phyloP scores from a whole-genome alignment of 2,888 invertebrate genomes.

The Hartigia nigra region DNA sequence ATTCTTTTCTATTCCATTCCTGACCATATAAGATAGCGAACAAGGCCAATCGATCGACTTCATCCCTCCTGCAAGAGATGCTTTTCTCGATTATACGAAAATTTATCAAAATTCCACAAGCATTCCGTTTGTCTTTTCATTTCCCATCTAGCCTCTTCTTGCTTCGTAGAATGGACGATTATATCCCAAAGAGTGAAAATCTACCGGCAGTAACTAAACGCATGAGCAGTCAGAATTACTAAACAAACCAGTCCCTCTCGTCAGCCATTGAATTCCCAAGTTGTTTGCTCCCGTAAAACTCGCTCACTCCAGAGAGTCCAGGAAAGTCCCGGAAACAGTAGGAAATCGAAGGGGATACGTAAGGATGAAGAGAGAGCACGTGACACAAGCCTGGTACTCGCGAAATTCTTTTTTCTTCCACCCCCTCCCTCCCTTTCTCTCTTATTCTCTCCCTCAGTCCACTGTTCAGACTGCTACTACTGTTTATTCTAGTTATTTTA shows the following conservation, averaged over 20 bases:
- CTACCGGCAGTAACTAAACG: background rate
- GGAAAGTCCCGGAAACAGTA: background rate
- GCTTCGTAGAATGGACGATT: background rate
- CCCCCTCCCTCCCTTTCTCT: constrained; percentile 33
- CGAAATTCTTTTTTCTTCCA: constrained; percentile 25
- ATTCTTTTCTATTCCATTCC: background rate
- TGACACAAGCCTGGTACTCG: constrained; percentile 14
- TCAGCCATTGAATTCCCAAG: constrained; percentile 50
- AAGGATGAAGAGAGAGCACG: background rate
- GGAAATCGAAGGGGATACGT: background rate
- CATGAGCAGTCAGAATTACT: constrained; percentile 25
- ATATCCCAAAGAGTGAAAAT: background rate
- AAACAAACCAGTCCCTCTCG: constrained; percentile 55
- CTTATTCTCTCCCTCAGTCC: constrained; percentile 12
- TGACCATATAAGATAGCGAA: background rate
- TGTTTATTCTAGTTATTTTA: constrained; percentile 63
- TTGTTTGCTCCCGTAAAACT: constrained; percentile 50
- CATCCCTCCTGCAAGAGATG: background rate
- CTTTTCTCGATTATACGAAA: background rate
- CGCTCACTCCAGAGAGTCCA: constrained; percentile 18
- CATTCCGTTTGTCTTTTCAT: background rate
- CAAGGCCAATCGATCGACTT: background rate
- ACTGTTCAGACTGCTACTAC: constrained; percentile 15
- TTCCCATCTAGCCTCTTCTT: background rate
- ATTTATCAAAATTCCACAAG: background rate